A percentile compares a stretch with the other conserved stretches of the same genome.
Evolutionary conservation across 1,140 invertebrate genomes (phyloP).

Genomic region (Drosophila biarmipes): DNA sequence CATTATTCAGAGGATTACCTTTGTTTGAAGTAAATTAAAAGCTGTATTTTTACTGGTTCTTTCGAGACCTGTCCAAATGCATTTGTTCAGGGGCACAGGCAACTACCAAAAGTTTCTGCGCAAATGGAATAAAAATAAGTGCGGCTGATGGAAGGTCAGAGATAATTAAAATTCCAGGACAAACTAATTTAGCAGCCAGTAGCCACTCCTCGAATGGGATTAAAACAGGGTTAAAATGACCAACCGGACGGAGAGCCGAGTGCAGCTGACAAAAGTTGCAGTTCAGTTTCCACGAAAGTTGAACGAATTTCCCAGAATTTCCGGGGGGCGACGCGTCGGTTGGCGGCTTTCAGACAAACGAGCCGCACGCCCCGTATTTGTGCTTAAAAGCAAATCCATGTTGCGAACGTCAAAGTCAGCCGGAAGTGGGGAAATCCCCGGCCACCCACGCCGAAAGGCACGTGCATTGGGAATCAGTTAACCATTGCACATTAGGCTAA

Average conservation of each 20-base stretch:
- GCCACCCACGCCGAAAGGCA: neutral
- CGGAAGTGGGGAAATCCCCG: neutral
- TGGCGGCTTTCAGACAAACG: conserved; percentile 19
- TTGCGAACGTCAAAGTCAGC: conserved; percentile 41
- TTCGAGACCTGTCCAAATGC: neutral
- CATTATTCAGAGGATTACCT: neutral
- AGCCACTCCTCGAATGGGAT: neutral
- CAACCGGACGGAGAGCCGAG: neutral
- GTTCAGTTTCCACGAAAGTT: conserved; percentile 9
- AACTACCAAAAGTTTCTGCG: neutral
- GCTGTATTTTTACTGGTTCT: neutral
- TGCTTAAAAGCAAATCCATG: conserved; percentile 68
- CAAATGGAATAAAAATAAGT: neutral
- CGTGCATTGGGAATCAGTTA: conserved; percentile 50
- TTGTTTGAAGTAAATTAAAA: no score
- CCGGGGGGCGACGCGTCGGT: neutral
- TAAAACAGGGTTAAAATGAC: neutral
- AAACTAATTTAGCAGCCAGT: neutral
- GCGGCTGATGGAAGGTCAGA: neutral
- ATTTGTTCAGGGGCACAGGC: neutral
- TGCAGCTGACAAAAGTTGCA: conserved; percentile 7
- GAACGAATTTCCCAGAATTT: neutral
- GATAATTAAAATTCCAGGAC: neutral
- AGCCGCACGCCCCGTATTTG: conserved; percentile 21
- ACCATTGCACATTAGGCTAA: conserved; percentile 55